Evolutionary conservation across 2,797 vertebrate genomes (phyloP), one percentile per base, ranked within the genome.

Genomic region (Naso thynnoides): DNA sequence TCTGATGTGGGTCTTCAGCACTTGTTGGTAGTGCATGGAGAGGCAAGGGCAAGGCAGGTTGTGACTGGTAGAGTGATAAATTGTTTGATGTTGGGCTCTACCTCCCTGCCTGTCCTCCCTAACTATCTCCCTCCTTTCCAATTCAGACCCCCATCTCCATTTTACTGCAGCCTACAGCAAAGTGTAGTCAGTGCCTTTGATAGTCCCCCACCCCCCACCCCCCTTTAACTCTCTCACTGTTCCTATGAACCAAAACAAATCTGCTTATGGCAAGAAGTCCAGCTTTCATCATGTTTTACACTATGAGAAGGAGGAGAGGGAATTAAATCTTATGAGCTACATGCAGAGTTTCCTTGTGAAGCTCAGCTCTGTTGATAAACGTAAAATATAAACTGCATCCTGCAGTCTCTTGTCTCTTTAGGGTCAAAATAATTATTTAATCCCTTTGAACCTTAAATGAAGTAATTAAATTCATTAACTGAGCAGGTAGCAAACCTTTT

Each of bases 61-160:
- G 88, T 83, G 81, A 92, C 92, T 90, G 85, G 91, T 74, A 68
- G 64, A 79, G 85, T 87, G 86, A 92, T 90, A 88, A 90, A 92
- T 78, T 90, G 90, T 91, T 91, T 92, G 83, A 92, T 89, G 87
- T 92, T 84, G 45, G 73, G 83, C 75, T 86, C 67, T 75, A 69
- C 66, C 72, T 89, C 62, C 24, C 47, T 39, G 24, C 56, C 73
- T 76, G 36, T 72, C 57, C 82, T 85, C 72, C 70, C 59, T 78
- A 29, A 26, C 65, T 54, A 63, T 73, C 74, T 84, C 67, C 24
- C 78, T 83, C 56, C 66, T 83, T 85, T 78, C 60, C 67, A 80
- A 59, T 88, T 83, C 73, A 82, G 76, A 57, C 78, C 76, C 74
- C 73, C 62, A 75, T 88, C 76, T 80, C 80, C 33, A 73, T 83